A percentile compares a stretch with the other conserved stretches of the same genome.
These are phyloP conservation scores for Turdus rufiventris DNA, from an alignment of 2,113 vertebrate genomes.

Conservation along the genomic window DNA sequence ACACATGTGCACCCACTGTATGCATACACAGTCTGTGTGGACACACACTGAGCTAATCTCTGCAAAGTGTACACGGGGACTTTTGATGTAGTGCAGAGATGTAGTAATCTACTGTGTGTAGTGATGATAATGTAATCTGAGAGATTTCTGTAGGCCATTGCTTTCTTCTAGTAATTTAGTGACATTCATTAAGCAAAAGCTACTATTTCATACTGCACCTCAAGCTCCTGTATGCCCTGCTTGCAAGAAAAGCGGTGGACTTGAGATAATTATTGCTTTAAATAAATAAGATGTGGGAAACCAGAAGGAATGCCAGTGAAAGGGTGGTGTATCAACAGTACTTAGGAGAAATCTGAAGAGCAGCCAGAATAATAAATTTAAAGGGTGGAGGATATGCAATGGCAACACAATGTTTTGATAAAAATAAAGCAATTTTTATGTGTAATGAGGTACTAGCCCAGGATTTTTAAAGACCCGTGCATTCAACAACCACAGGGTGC, in stretches of 20 bases:
- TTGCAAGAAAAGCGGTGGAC: background rate
- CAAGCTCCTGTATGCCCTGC: background rate
- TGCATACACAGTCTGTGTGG: background rate
- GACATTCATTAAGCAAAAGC: background rate
- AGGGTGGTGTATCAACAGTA: background rate
- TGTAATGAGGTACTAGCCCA: background rate
- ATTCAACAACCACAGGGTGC: background rate
- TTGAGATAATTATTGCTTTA: background rate
- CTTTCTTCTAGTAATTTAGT: background rate
- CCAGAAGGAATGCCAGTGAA: background rate
- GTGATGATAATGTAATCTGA: background rate
- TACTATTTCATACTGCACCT: background rate
- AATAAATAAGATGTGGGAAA: background rate
- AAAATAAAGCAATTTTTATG: constrained; percentile 23
- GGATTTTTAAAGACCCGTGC: background rate
- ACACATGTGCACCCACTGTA: background rate
- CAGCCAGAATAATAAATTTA: constrained; percentile 26
- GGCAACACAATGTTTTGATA: constrained; percentile 50
- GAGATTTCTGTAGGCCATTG: background rate
- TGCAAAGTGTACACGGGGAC: background rate
- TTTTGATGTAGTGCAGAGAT: background rate
- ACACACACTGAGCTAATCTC: background rate
- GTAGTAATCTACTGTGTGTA: background rate
- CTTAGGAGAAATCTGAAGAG: constrained; percentile 10
- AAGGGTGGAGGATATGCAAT: constrained; percentile 25